Percentiles rank a stretch among this genome's conserved stretches.
These are phyloP conservation scores for Mustelus asterias DNA, from an alignment of 2,113 vertebrate species.

Conservation along the genomic window DNA sequence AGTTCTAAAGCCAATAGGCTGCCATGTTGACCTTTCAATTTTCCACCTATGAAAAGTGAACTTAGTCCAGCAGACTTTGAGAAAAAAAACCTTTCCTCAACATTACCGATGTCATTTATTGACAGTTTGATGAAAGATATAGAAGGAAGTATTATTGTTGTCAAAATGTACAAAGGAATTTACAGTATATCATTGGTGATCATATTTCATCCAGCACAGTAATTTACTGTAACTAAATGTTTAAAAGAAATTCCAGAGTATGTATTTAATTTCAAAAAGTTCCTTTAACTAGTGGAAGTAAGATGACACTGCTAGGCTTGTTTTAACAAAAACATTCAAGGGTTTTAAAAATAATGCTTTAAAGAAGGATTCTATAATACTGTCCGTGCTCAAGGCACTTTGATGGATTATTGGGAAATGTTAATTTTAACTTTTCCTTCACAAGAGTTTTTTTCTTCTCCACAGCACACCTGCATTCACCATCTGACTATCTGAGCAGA, in stretches of 20 bases:
- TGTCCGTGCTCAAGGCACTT: neutral
- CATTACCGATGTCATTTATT: conserved; percentile 28
- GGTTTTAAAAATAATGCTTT: conserved; percentile 3
- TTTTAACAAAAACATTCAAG: conserved; percentile 33
- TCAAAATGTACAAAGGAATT: conserved; percentile 37
- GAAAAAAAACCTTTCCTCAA: neutral
- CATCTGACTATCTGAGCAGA: neutral
- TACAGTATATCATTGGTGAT: conserved; percentile 35
- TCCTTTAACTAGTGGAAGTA: conserved; percentile 6
- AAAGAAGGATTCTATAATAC: neutral
- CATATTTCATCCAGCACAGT: conserved; percentile 26
- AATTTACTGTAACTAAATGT: conserved; percentile 18
- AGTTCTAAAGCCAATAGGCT: conserved; percentile 46
- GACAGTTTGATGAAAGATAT: conserved; percentile 37
- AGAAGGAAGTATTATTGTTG: conserved; percentile 26
- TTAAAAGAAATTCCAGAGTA: conserved; percentile 34
- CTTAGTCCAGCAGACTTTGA: conserved; percentile 4
- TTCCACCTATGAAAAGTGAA: conserved; percentile 35
- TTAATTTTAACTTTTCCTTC: neutral
- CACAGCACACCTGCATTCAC: neutral
- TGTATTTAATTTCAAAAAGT: conserved; percentile 35
- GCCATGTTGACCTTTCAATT: conserved; percentile 43
- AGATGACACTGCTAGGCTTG: conserved; percentile 9
- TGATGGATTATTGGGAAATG: neutral
- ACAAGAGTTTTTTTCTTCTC: neutral